Evolutionary conservation across 1,140 invertebrate species (phyloP), one percentile per base, ranked within the genome.

Genomic region (Solenopsis fugax): DNA sequence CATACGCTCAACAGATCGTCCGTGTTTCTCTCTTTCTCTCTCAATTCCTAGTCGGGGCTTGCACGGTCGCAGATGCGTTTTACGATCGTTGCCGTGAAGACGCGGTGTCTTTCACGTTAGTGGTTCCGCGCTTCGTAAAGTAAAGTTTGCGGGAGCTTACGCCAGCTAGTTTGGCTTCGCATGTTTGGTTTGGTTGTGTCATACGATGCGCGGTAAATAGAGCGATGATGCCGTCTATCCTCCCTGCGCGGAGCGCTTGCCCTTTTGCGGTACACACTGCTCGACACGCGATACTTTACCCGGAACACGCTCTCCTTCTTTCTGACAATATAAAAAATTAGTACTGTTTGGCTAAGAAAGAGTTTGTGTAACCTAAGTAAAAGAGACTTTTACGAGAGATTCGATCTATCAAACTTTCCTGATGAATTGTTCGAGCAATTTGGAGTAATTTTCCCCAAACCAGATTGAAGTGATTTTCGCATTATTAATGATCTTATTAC

Each of bases 151-250:
- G 77, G 50, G 16, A 78, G 29, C 58, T 78, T 48, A 78, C 18
- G 58, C 76, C 13, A 29, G 41, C 58, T 78, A 34, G 76, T 67
- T 76, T 80, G 29, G n/a, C 37, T 80, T 78, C 10, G 52, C n/a
- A n/a, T 62, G 21, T 69, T 69, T 69, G 45, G 21, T 50, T 69
- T 48, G 65, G 65, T 21, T 69, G 60, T 45, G 76, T 80, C n/a
- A 34, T 52, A 37, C 41, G 58, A 64, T 24, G 52, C 41, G 45
- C n/a, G 29, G 13, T 80, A 80, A 78, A 65, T 80, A 80, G 7
- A 52, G 24, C 45, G 58, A 80, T 52, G 48, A 80, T 21, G 45
- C 13, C 10, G 56, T 18, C 37, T 45, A n/a, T 45, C 34, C 52
- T 37, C n/a, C 41, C 41, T n/a, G n/a, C n/a, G n/a, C n/a, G n/a